Conservation (phyloP, 2,888 invertebrate species). For the Digitonthophagus gazella region DNA sequence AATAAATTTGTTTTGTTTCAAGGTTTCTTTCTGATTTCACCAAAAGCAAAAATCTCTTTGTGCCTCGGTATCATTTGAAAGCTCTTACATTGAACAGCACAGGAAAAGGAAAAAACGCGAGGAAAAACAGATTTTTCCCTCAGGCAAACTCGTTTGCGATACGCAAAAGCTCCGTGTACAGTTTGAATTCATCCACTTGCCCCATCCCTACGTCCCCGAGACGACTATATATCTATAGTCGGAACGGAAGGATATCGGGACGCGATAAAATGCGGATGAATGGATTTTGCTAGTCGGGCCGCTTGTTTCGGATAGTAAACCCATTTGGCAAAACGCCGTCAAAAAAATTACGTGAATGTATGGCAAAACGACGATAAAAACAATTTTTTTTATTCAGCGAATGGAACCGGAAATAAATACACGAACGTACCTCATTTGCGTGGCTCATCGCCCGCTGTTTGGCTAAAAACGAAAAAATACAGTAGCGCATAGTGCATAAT, state of each 20-base stretch:
- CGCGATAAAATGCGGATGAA: background rate
- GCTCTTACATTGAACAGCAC: background rate
- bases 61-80: background rate
- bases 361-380: background rate
- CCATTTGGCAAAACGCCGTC: background rate
- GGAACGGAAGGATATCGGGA: background rate
- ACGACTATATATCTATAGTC: background rate
- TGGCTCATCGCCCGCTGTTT: background rate
- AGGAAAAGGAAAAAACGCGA: background rate
- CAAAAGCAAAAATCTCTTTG: background rate
- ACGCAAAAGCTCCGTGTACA: background rate
- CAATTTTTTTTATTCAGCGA: background rate
- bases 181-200: too few species aligned
- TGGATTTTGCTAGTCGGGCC: background rate
- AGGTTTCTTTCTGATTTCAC: too few species aligned
- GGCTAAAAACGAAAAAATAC: background rate
- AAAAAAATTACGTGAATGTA: background rate
- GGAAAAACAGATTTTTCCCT: background rate
- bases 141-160: background rate
- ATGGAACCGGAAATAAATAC: background rate
- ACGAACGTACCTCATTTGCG: too few species aligned
- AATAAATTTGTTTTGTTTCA: too few species aligned
- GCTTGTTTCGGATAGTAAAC: background rate
- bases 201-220: background rate
- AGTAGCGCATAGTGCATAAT: background rate